Conservation (phyloP, 2,888 invertebrate species). For the Ormyrus rosae region DNA sequence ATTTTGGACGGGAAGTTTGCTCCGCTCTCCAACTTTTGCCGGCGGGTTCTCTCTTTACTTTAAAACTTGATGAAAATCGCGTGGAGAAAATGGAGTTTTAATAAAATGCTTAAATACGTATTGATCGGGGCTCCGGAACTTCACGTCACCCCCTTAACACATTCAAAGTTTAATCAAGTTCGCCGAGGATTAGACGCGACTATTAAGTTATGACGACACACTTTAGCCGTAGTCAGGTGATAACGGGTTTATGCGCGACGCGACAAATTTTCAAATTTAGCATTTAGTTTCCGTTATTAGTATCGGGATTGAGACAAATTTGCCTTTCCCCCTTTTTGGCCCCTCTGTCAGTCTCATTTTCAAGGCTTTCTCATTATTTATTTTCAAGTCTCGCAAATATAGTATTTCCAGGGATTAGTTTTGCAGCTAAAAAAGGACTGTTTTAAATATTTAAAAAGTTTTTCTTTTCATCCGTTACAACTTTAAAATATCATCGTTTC, state of each 20-base stretch:
- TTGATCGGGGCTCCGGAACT: conserved; percentile 8
- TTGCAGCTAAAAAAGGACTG: no score
- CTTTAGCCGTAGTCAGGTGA: conserved; percentile 11
- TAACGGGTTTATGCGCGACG: conserved; percentile 14
- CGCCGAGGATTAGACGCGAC: conserved; percentile 28
- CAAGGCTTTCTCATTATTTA: no score
- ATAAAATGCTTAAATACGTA: conserved; percentile 41
- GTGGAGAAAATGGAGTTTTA: conserved; percentile 27
- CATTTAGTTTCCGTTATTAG: no score
- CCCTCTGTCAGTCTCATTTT: no score
- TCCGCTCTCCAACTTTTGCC: neutral
- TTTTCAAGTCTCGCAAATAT: no score
- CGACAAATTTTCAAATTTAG: neutral
- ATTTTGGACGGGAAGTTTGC: neutral
- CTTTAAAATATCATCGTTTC: no score
- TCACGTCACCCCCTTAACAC: neutral
- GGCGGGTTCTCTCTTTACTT: neutral
- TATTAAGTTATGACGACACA: conserved; percentile 42
- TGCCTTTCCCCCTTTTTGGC: no score
- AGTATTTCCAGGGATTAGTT: no score
- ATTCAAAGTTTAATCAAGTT: conserved; percentile 43
- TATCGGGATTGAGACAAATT: no score
- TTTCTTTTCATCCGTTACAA: no score
- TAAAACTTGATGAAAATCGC: neutral
- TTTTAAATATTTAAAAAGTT: no score